A percentile compares a stretch with the other conserved stretches of the same genome.
Evolutionary conservation across 2,888 invertebrate species (phyloP).

Genomic region (Eulithis testata): DNA sequence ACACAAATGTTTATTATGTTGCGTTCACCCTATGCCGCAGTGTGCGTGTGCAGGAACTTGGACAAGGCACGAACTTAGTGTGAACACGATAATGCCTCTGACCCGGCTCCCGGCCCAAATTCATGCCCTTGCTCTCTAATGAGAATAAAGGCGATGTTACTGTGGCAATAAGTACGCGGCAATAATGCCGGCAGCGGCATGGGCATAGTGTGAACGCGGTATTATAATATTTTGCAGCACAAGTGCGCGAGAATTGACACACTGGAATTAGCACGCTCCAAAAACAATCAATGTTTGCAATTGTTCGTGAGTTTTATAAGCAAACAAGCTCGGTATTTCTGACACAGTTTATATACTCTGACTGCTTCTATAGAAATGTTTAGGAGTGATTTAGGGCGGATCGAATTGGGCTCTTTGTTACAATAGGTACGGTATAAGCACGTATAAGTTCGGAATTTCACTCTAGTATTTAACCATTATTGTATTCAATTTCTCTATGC

Average conservation of each 20-base stretch:
- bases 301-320: slow-evolving; percentile 29
- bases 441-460: slow-evolving; percentile 24
- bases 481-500: slow-evolving; percentile 22
- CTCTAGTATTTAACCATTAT: slow-evolving; percentile 27
- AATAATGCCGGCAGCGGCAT: too few relatives aligned
- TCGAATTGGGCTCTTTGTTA: slow-evolving; percentile 37
- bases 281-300: slow-evolving; percentile 30
- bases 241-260: slow-evolving; percentile 33
- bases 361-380: slow-evolving; percentile 28
- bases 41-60: too few relatives aligned
- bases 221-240: slow-evolving; percentile 29
- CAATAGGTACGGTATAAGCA: slow-evolving; percentile 22
- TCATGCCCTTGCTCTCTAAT: too few relatives aligned
- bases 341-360: slow-evolving; percentile 33
- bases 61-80: too few relatives aligned
- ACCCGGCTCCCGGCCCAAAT: too few relatives aligned
- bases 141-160: too few relatives aligned
- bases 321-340: slow-evolving; percentile 31
- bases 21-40: too few relatives aligned
- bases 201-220: too few relatives aligned
- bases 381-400: slow-evolving; percentile 16
- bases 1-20: slow-evolving; percentile 23
- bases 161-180: too few relatives aligned
- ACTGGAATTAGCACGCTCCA: slow-evolving; percentile 29
- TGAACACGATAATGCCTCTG: too few relatives aligned